Evolutionary conservation across 2,888 invertebrate genomes (phyloP).

Genomic region (Odiellus spinosus): DNA sequence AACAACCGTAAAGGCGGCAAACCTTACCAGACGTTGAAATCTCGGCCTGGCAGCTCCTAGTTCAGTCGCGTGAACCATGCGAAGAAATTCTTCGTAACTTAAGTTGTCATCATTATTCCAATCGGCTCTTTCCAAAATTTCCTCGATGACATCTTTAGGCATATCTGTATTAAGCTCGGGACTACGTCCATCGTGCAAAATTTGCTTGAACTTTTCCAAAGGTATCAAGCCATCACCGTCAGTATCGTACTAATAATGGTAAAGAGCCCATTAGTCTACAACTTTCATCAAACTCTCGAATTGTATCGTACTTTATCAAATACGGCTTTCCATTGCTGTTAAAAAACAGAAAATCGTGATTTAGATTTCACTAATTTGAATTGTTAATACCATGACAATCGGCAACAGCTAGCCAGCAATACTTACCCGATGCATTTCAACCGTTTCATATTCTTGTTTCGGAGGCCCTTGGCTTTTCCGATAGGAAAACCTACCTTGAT

Average conservation of each 20-base stretch:
- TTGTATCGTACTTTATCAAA: too few species aligned
- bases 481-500: too few species aligned
- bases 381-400: too few species aligned
- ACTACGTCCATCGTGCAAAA: constrained; percentile 12
- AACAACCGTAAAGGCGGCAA: constrained; percentile 19
- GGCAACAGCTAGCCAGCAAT: too few species aligned
- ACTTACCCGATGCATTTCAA: too few species aligned
- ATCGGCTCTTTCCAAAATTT: constrained; percentile 26
- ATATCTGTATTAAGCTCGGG: constrained; percentile 21
- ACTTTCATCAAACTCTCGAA: too few species aligned
- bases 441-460: too few species aligned
- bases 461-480: too few species aligned
- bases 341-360: too few species aligned
- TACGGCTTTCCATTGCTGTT: too few species aligned
- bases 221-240: constrained; percentile 19
- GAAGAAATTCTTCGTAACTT: constrained; percentile 67
- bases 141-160: constrained; percentile 24
- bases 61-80: constrained; percentile 34
- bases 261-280: too few species aligned
- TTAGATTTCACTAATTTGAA: too few species aligned
- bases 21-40: constrained; percentile 19
- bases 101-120: constrained; percentile 54
- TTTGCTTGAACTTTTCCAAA: constrained; percentile 15
- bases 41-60: constrained; percentile 16
- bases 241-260: constrained; percentile 14